Evolutionary conservation across 2,113 vertebrate species (phyloP).

Genomic region (Gasterosteus nipponicus): DNA sequence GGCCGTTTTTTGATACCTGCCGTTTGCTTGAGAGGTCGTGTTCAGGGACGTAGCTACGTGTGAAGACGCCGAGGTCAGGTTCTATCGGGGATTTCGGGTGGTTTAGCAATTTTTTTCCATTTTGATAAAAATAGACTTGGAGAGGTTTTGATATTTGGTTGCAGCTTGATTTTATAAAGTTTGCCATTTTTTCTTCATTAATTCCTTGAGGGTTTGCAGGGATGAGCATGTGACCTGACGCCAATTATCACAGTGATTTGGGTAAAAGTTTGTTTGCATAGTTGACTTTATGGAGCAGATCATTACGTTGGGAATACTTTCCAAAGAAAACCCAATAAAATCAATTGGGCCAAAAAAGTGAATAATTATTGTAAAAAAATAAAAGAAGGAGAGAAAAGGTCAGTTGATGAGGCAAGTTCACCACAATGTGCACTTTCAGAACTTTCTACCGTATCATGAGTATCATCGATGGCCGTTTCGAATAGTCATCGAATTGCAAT

Average conservation of each 20-base stretch:
- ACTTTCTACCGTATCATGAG: not conserved
- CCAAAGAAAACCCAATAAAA: not conserved
- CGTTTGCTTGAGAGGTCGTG: not conserved
- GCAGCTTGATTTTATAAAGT: not conserved
- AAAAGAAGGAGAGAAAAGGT: not conserved
- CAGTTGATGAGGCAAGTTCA: not conserved
- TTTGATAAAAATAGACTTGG: too few species aligned
- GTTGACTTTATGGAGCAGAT: not conserved
- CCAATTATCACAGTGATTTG: not conserved
- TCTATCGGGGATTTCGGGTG: not conserved
- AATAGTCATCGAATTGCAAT: not conserved
- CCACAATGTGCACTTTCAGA: not conserved
- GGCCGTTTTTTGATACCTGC: not conserved
- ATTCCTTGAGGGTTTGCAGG: not conserved
- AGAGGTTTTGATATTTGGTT: too few species aligned
- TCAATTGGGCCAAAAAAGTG: not conserved
- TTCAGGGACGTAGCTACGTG: too few species aligned
- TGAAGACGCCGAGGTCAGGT: not conserved
- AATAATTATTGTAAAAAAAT: not conserved
- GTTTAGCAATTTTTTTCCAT: not conserved
- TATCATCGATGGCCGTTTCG: not conserved
- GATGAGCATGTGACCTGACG: not conserved
- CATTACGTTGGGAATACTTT: not conserved
- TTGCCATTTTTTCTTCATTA: not conserved
- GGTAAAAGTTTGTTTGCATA: not conserved